These are phyloP conservation scores for Gryon sp. DNA, from an alignment of 1,140 invertebrate genomes.

Conservation along the genomic window DNA sequence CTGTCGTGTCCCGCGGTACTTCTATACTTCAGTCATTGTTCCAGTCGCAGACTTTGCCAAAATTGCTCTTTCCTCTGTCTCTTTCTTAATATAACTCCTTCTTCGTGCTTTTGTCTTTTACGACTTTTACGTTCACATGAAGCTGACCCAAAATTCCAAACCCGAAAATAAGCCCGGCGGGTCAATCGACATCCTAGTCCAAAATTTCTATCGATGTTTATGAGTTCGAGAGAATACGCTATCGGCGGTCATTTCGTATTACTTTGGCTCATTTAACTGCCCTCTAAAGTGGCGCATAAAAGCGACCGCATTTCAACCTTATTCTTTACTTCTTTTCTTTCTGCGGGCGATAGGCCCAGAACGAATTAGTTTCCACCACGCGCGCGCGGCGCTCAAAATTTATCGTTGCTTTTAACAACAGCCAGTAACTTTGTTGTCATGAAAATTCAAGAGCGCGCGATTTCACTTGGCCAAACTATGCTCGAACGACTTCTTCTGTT, in stretches of 20 bases:
- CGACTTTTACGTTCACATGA: slow-evolving; percentile 44
- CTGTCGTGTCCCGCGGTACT: slow-evolving; percentile 38
- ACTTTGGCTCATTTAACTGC: slow-evolving; percentile 73
- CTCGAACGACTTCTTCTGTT: too few relatives aligned
- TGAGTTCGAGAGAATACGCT: slow-evolving; percentile 70
- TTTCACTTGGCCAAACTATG: too few relatives aligned
- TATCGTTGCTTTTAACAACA: slow-evolving; percentile 31
- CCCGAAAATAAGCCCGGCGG: too few relatives aligned
- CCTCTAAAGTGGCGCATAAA: slow-evolving; percentile 75
- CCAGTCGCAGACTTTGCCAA: slow-evolving; percentile 9
- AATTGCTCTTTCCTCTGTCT: slow-evolving; percentile 21
- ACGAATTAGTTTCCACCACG: slow-evolving; percentile 55
- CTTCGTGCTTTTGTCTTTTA: slow-evolving; percentile 62
- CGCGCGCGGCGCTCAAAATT: slow-evolving; percentile 24
- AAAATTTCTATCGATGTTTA: slow-evolving; percentile 74
- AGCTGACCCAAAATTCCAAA: too few relatives aligned
- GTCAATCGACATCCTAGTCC: slow-evolving; percentile 16
- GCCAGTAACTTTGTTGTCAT: slow-evolving; percentile 11
- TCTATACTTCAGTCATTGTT: slow-evolving; percentile 38
- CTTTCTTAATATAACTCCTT: too few relatives aligned
- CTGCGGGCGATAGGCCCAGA: slow-evolving; percentile 26
- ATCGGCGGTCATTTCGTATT: slow-evolving; percentile 74
- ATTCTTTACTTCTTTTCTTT: neutral
- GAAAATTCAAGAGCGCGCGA: slow-evolving; percentile 19
- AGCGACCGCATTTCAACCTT: slow-evolving; percentile 66